A percentile compares a stretch with the other conserved stretches of the same genome.
phyloP scores from a whole-genome alignment of 2,113 vertebrate genomes.

The Osmerus eperlanus region DNA sequence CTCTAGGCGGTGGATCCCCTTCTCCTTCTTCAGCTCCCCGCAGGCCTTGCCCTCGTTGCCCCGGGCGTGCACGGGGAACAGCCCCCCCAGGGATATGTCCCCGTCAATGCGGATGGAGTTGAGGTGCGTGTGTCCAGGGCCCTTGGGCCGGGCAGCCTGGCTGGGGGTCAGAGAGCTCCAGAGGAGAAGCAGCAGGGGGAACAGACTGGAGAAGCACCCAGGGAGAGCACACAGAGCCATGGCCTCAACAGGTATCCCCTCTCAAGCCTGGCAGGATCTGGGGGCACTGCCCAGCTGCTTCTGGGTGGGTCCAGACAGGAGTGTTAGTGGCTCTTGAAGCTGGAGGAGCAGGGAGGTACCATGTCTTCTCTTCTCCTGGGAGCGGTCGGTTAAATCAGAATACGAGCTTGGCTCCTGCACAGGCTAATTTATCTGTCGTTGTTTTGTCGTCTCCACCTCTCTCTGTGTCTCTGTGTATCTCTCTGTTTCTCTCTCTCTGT shows the following conservation, averaged over 20 bases:
- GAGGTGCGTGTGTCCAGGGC: slow-evolving; percentile 87
- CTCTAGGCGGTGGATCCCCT: slow-evolving; percentile 94
- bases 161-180: slow-evolving; percentile 67
- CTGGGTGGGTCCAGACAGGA: slow-evolving; percentile 12
- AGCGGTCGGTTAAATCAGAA: slow-evolving; percentile 61
- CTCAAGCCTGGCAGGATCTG: no score
- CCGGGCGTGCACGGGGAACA: slow-evolving; percentile 91
- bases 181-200: slow-evolving; percentile 57
- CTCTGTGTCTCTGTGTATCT: no score
- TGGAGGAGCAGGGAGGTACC: slow-evolving; percentile 53
- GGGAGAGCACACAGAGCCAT: slow-evolving; percentile 58
- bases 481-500: slow-evolving; percentile 22
- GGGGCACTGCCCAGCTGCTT: slow-evolving; percentile 27
- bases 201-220: slow-evolving; percentile 33
- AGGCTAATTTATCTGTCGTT: no score
- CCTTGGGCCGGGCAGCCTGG: slow-evolving; percentile 82
- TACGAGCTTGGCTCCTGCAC: slow-evolving; percentile 37
- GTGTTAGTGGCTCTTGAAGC: slow-evolving; percentile 46
- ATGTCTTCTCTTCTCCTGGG: slow-evolving; percentile 53
- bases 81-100: slow-evolving; percentile 92
- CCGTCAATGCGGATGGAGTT: slow-evolving; percentile 98
- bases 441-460: no score
- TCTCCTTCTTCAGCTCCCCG: slow-evolving; percentile 97
- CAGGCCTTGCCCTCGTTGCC: slow-evolving; percentile 92
- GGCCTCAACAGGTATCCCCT: slow-evolving; percentile 19